Base-by-base conservation (phyloP, 2,888 invertebrate genomes). In the Parapristionchus giblindavisi region DNA sequence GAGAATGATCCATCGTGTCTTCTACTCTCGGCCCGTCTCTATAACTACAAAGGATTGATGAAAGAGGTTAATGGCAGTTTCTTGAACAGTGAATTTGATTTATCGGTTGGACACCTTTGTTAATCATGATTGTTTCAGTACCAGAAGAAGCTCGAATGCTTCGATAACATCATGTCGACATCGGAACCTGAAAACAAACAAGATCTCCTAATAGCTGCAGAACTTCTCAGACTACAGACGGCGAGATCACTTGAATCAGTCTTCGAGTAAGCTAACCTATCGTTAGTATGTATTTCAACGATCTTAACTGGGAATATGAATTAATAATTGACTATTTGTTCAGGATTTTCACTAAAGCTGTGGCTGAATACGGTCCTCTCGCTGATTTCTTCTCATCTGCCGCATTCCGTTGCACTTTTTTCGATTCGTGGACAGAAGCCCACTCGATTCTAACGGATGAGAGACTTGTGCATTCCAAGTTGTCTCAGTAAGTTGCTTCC, bases 321-420 rank as follows among this genome's bases (percentile, higher is more conserved):
- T n/a, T n/a, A n/a, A n/a, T n/a, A n/a, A n/a, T n/a, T n/a, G n/a
- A n/a, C n/a, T n/a, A n/a, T n/a, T n/a, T n/a, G n/a, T 32, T 0
- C 68, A 68, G 68, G 24, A n/a, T 68, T 14, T 52, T 52, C 68
- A 36, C 51, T 11, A 52, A 34, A 21, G 51, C 68, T 3, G 52
- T 52, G 24, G 6, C 14, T 29, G 24, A n/a, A 14, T 27, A 36
- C 68, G 68, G 68, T 36, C 24, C 51, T 36, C 32, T 34, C 4
- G 5, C 68, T 24, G 68, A 68, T 36, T 68, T 68, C 68, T 68
- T 36, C 68, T 51, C 52, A 4, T 1, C 52, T 14, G 36, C 68
- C 2, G 68, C 68, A 1, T 68, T 52, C 68, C 51, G 68, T 3
- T 51, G 51, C 34, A 52, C 52, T 4, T 52, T 36, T 52, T 52